These are phyloP conservation scores for Electrona antarctica DNA, from an alignment of 2,113 vertebrate genomes.

Conservation along the genomic window DNA sequence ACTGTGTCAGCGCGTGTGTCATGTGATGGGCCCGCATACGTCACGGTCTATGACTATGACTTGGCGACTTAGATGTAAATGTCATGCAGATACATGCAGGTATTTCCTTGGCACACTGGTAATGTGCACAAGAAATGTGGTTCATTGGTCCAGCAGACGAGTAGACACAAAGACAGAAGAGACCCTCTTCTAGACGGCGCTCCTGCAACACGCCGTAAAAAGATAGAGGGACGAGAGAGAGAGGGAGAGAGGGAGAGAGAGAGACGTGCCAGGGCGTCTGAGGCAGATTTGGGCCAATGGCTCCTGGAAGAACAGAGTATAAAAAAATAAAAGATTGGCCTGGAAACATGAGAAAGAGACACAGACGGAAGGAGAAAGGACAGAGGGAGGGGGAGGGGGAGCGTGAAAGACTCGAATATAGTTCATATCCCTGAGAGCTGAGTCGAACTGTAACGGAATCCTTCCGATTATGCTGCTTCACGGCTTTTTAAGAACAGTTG, in stretches of 20 bases:
- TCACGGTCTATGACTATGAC: too few species aligned
- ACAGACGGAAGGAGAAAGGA: conserved; percentile 36
- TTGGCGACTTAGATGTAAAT: too few species aligned
- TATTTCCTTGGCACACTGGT: too few species aligned
- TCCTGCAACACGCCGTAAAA: too few species aligned
- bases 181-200: too few species aligned
- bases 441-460: too few species aligned
- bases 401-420: conserved; percentile 34
- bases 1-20: too few species aligned
- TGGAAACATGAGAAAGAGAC: conserved; percentile 48
- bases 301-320: conserved; percentile 57
- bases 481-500: conserved; percentile 48
- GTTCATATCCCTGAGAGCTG: conserved; percentile 24
- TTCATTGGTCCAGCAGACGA: too few species aligned
- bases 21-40: too few species aligned
- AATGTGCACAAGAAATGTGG: too few species aligned
- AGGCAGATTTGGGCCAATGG: conserved; percentile 70
- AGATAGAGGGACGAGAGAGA: conserved; percentile 15
- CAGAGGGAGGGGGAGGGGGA: conserved; percentile 13
- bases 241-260: conserved; percentile 18
- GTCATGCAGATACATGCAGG: too few species aligned
- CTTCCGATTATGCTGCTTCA: conserved; percentile 10
- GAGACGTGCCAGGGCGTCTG: conserved; percentile 49
- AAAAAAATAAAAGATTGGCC: conserved; percentile 50
- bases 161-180: too few species aligned